Base-by-base conservation (phyloP, 2,113 vertebrate species). In the Entosphenus tridentatus region DNA sequence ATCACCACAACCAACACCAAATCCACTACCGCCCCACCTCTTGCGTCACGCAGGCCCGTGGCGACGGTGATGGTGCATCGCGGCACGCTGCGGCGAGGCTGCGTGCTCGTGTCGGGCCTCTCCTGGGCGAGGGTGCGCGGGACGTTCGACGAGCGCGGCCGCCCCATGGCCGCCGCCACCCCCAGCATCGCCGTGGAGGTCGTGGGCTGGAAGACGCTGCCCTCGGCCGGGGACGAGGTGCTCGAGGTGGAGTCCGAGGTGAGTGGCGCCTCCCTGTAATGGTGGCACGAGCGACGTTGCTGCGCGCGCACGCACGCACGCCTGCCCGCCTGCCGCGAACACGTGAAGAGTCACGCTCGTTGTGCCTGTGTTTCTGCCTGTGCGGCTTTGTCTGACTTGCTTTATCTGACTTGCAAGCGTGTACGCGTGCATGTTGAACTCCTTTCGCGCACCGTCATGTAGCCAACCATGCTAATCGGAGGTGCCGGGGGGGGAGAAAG, bases 191-290 rank as follows among this genome's bases (percentile, higher is more conserved):
- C 87, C 0, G 89, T 90, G 75, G 82, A 92, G 79, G 86, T 98
- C 71, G 79, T 83, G 16, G 90, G 93, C 69, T 98, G 93, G 93
- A 90, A 82, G 77, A 86, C 92, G 4, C 78, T 83, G 69, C 90
- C 87, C n/a, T 85, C 88, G 1, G 86, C 89, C 0, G 92, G 92
- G 57, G 87, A 95, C 67, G 78, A 81, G 70, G 81, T 96, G 74
- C 82, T 95, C 72, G 89, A 96, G 81, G 89, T 96, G 13, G 85
- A 93, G 74, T 87, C 88, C 13, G 90, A 96, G 89, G 92, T 95
- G 78, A 73, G 74, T 17, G 57, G 39, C 39, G 39, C 39, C 39
- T 39, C 39, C 39, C 39, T 39, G 57, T 65, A 12, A 8, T 11
- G n/a, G 57, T n/a, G 8, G 62, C 13, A n/a, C n/a, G 56, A 39